phyloP scores from a whole-genome alignment of 2,113 vertebrate species.

The Nipponia nippon region DNA sequence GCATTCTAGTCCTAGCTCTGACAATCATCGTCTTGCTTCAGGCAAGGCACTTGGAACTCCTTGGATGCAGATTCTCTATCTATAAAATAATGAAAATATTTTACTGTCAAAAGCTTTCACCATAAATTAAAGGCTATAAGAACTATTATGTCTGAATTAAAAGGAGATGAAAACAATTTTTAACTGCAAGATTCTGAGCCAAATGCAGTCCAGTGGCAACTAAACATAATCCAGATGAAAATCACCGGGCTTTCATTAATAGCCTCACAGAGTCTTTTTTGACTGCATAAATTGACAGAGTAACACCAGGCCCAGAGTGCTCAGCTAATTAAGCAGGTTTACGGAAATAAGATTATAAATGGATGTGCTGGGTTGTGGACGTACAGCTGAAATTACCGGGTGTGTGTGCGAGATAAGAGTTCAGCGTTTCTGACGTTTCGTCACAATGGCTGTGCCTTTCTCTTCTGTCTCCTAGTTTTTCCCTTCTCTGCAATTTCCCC shows the following conservation, averaged over 20 bases:
- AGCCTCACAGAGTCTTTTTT: neutral
- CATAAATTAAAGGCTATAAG: neutral
- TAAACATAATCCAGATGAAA: neutral
- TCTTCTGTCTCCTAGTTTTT: neutral
- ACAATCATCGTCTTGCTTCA: constrained; percentile 14
- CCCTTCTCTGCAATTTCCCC: neutral
- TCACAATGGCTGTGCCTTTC: neutral
- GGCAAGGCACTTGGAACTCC: constrained; percentile 18
- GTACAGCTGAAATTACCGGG: neutral
- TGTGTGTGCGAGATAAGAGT: neutral
- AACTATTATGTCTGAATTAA: neutral
- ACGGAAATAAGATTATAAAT: neutral
- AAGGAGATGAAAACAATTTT: neutral
- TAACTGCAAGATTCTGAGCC: neutral
- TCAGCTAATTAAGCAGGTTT: constrained; percentile 9
- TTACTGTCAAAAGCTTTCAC: neutral
- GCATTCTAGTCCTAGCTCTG: neutral
- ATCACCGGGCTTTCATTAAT: neutral
- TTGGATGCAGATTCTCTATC: neutral
- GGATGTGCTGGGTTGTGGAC: neutral
- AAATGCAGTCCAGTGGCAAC: neutral
- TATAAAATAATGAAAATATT: constrained; percentile 19
- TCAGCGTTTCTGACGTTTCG: neutral
- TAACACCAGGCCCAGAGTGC: neutral
- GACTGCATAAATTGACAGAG: neutral